Conservation (phyloP, 92 coral and sea anemone genomes). For the Paragorgia papillata region DNA sequence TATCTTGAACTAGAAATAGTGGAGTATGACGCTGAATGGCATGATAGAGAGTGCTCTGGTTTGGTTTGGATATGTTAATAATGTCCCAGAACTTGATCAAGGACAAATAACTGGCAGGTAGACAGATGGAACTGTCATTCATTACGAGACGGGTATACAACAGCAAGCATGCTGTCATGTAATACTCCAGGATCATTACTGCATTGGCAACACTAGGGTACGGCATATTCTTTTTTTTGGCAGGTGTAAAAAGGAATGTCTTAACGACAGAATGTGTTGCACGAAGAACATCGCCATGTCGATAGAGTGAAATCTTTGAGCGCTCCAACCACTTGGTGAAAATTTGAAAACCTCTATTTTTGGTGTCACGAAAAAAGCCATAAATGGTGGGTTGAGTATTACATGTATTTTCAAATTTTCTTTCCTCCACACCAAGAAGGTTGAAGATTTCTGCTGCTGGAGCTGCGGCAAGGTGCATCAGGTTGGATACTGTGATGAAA, state of each 20-base stretch:
- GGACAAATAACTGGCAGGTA: conserved; percentile 80
- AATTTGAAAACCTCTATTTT: conserved; percentile 44
- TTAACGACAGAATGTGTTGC: conserved; percentile 61
- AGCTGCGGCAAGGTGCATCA: conserved; percentile 60
- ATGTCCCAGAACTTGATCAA: conserved; percentile 66
- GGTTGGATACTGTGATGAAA: conserved; percentile 66
- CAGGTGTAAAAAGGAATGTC: conserved; percentile 71
- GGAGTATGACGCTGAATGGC: conserved; percentile 65
- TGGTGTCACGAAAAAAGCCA: conserved; percentile 59
- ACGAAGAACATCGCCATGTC: conserved; percentile 54
- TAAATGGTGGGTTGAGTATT: too few species aligned
- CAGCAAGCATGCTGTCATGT: conserved; percentile 66
- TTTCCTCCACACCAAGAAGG: conserved; percentile 68
- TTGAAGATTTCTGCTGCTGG: conserved; percentile 19
- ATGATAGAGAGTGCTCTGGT: conserved; percentile 26
- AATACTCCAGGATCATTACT: conserved; percentile 74
- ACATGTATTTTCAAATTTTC: conserved; percentile 25
- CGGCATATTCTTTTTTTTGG: conserved; percentile 57
- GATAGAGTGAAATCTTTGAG: conserved; percentile 59
- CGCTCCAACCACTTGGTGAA: conserved; percentile 73
- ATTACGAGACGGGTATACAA: conserved; percentile 65
- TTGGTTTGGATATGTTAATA: conserved; percentile 51
- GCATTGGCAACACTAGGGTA: conserved; percentile 73
- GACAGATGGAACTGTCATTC: conserved; percentile 60
- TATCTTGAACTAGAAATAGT: conserved; percentile 39